These are phyloP conservation scores for Zelostemma sp. DNA, from an alignment of 1,140 invertebrate genomes.

Conservation along the genomic window DNA sequence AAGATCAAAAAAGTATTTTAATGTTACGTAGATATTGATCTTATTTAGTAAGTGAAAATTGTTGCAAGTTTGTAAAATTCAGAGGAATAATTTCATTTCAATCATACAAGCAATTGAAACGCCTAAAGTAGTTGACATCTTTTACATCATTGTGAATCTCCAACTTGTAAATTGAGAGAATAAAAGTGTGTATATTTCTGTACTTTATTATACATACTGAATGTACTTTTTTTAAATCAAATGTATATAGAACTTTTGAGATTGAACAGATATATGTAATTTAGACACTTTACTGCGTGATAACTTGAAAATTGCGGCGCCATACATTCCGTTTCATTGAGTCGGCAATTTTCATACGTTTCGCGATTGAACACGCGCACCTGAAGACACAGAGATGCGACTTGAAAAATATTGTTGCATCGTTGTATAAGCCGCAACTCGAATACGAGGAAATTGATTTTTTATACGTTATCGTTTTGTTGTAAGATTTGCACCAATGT, in stretches of 20 bases:
- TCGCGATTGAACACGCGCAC: conserved; percentile 23
- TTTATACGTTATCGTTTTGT: conserved; percentile 15
- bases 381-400: conserved; percentile 24
- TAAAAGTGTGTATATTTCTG: conserved; percentile 26
- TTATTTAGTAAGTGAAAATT: conserved; percentile 31
- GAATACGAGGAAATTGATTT: neutral
- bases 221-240: conserved; percentile 35
- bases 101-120: too few relatives aligned
- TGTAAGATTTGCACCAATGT: conserved; percentile 34
- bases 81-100: too few relatives aligned
- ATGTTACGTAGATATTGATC: too few relatives aligned
- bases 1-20: too few relatives aligned
- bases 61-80: neutral
- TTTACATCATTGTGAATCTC: conserved; percentile 6
- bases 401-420: conserved; percentile 43
- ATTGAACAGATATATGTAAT: conserved; percentile 13
- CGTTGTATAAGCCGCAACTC: neutral
- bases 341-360: conserved; percentile 11
- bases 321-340: conserved; percentile 32
- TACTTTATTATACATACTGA: conserved; percentile 30
- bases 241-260: conserved; percentile 45
- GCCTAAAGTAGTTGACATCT: too few relatives aligned
- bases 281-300: conserved; percentile 6
- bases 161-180: conserved; percentile 17
- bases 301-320: conserved; percentile 21